These are phyloP conservation scores for Galemys pyrenaicus DNA, from an alignment of 2,113 vertebrate genomes.

Conservation along the genomic window DNA sequence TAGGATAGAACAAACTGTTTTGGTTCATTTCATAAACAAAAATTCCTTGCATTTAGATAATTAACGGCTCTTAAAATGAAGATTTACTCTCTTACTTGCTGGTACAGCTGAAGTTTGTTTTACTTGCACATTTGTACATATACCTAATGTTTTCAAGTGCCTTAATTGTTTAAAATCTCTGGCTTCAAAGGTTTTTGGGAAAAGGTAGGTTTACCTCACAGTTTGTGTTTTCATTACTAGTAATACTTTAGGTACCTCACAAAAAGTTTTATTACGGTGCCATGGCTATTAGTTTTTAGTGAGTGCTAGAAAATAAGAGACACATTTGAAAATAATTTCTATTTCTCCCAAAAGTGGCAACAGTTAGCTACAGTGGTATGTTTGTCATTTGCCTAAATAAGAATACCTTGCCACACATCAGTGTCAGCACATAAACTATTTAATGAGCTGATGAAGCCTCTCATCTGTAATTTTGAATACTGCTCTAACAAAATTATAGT, in stretches of 20 bases:
- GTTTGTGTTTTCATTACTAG: slow-evolving; percentile 78
- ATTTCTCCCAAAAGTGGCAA: slow-evolving; percentile 49
- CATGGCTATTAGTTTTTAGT: slow-evolving; percentile 68
- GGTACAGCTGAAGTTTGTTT: slow-evolving; percentile 75
- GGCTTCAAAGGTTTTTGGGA: slow-evolving; percentile 81
- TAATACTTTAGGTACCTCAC: slow-evolving; percentile 78
- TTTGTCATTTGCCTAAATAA: not conserved
- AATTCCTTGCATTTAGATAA: slow-evolving; percentile 62
- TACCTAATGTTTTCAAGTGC: slow-evolving; percentile 85
- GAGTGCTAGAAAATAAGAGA: slow-evolving; percentile 43
- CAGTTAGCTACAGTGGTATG: slow-evolving; percentile 22
- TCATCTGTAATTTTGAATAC: slow-evolving; percentile 36
- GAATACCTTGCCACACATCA: slow-evolving; percentile 15
- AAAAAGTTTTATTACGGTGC: slow-evolving; percentile 74
- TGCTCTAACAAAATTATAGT: not conserved
- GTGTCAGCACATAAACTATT: slow-evolving; percentile 34
- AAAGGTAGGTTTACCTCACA: slow-evolving; percentile 80
- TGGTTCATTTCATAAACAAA: slow-evolving; percentile 65
- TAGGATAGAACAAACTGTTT: slow-evolving; percentile 45
- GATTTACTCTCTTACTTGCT: slow-evolving; percentile 61
- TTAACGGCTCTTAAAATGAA: slow-evolving; percentile 73
- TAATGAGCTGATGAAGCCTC: slow-evolving; percentile 38
- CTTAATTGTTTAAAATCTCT: slow-evolving; percentile 85
- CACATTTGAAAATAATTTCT: slow-evolving; percentile 59
- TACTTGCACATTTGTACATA: slow-evolving; percentile 75